These are phyloP conservation scores for Triplophysa rosa DNA, from an alignment of 2,113 vertebrate genomes.

Conservation along the genomic window DNA sequence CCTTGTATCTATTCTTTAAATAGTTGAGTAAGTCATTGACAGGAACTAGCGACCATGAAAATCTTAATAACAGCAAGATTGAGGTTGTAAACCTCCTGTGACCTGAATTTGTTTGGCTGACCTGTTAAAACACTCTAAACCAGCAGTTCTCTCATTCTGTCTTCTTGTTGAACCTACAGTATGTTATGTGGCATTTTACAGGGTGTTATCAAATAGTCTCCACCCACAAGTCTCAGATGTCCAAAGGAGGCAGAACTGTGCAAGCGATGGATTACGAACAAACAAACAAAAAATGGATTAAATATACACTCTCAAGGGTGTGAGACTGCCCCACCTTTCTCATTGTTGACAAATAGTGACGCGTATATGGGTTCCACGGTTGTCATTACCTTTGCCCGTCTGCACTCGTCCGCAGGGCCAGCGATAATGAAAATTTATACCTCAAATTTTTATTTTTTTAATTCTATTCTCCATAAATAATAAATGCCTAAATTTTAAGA, in stretches of 20 bases:
- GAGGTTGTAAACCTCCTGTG: neutral
- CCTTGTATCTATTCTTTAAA: neutral
- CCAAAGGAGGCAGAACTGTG: neutral
- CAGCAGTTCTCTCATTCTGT: neutral
- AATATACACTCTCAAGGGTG: neutral
- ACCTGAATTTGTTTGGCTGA: neutral
- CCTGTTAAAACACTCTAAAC: neutral
- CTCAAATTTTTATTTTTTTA: too few relatives aligned
- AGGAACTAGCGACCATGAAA: neutral
- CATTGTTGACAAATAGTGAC: constrained; percentile 13
- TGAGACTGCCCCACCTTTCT: constrained; percentile 9
- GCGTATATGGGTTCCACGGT: neutral
- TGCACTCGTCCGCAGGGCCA: too few relatives aligned
- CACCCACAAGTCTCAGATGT: constrained; percentile 67
- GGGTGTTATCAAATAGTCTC: constrained; percentile 71
- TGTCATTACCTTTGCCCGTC: too few relatives aligned
- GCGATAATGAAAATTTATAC: neutral
- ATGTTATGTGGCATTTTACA: constrained; percentile 24
- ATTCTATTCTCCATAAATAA: too few relatives aligned
- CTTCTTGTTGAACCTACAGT: neutral
- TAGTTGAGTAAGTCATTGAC: neutral
- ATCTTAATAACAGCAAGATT: neutral
- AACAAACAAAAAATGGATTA: constrained; percentile 1
- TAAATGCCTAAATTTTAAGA: too few relatives aligned
- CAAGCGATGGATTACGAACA: neutral